phyloP scores from a whole-genome alignment of 2,113 vertebrate species.

The Heterotis niloticus region DNA sequence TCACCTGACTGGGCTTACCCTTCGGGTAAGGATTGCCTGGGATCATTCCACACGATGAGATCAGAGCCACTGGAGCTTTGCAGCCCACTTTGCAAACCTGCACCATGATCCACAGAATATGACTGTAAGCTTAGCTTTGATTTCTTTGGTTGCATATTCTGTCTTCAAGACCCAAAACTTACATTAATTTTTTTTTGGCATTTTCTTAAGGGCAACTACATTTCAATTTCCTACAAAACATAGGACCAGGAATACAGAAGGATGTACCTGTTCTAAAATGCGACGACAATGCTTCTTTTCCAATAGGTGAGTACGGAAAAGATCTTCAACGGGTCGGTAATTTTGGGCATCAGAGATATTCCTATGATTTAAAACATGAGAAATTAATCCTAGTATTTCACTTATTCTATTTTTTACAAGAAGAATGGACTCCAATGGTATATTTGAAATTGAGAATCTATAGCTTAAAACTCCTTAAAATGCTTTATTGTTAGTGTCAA shows the following conservation, averaged over 20 bases:
- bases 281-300: conserved; percentile 92
- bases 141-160: too few species aligned
- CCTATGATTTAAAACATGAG: conserved; percentile 52
- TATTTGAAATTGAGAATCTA: not conserved
- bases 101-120: conserved; percentile 12
- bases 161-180: too few species aligned
- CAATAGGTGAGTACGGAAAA: conserved; percentile 86
- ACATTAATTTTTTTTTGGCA: too few species aligned
- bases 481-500: not conserved
- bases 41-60: conserved; percentile 95
- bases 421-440: not conserved
- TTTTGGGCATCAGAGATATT: conserved; percentile 96
- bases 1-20: conserved; percentile 88
- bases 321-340: conserved; percentile 89
- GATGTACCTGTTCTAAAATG: conserved; percentile 87
- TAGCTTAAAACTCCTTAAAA: not conserved
- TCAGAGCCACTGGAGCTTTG: conserved; percentile 95
- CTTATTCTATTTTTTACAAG: not conserved
- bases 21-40: conserved; percentile 97
- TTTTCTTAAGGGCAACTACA: too few species aligned
- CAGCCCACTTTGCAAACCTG: conserved; percentile 94
- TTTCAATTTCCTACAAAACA: too few species aligned
- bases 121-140: too few species aligned
- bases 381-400: not conserved
- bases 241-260: too few species aligned